Conservation (phyloP, 2,888 invertebrate species). For the Tricholauxania praeusta region DNA sequence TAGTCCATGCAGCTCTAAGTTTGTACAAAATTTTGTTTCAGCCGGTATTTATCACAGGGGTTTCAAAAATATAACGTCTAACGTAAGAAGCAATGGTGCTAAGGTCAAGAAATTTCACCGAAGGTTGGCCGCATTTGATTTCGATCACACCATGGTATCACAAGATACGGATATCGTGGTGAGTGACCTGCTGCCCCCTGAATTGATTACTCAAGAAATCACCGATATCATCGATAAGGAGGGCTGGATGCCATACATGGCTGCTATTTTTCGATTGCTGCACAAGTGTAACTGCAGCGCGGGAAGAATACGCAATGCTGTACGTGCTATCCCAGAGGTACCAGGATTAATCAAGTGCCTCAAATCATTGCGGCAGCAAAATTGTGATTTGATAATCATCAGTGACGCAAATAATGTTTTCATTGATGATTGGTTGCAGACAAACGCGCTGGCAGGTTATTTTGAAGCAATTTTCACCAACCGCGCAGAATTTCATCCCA, state of each 20-base stretch:
- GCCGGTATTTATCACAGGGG: too few species aligned
- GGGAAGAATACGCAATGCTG: slow-evolving; percentile 70
- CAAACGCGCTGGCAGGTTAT: slow-evolving; percentile 66
- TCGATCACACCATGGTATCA: slow-evolving; percentile 83
- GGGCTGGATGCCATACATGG: slow-evolving; percentile 83
- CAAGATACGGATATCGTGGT: slow-evolving; percentile 80
- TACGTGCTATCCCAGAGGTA: slow-evolving; percentile 72
- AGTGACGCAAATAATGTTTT: slow-evolving; percentile 84
- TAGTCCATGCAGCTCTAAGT: too few species aligned
- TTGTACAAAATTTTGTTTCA: too few species aligned
- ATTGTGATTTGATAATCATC: slow-evolving; percentile 77
- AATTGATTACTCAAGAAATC: slow-evolving; percentile 71
- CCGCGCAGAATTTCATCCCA: slow-evolving; percentile 73
- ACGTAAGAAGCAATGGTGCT: background rate
- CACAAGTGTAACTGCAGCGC: slow-evolving; percentile 69
- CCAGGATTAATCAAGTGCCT: slow-evolving; percentile 74
- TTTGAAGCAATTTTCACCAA: slow-evolving; percentile 76
- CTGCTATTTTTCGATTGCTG: slow-evolving; percentile 75
- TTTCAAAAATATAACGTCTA: slow-evolving; percentile 14
- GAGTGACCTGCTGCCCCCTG: slow-evolving; percentile 71
- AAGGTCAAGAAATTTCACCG: slow-evolving; percentile 3
- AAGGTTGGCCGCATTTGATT: slow-evolving; percentile 78
- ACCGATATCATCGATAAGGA: slow-evolving; percentile 70
- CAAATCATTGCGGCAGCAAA: slow-evolving; percentile 66
- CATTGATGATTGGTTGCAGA: slow-evolving; percentile 74